Evolutionary conservation across 2,888 invertebrate genomes (phyloP).

Genomic region (Lobophora halterata): DNA sequence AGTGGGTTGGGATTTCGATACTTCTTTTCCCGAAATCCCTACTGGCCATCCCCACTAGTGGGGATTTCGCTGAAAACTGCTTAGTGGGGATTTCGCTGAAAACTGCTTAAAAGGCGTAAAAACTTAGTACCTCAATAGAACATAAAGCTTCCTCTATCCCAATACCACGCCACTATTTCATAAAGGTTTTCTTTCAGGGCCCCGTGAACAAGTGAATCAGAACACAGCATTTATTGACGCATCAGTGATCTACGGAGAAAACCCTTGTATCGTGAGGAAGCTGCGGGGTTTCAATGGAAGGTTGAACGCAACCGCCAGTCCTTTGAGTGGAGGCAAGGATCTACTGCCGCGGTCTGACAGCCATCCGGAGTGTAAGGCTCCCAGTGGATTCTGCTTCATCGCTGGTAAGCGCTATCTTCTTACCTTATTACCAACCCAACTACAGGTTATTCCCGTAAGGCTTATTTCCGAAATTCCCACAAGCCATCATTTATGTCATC

Average conservation of each 20-base stretch:
- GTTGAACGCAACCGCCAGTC: constrained; percentile 89
- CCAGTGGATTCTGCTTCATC: constrained; percentile 92
- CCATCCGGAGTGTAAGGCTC: constrained; percentile 93
- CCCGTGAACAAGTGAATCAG: constrained; percentile 96
- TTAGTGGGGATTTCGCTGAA: too few species aligned
- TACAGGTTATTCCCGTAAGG: too few species aligned
- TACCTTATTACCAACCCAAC: too few species aligned
- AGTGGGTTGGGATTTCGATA: too few species aligned
- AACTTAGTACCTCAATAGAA: too few species aligned
- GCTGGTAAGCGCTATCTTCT: constrained; percentile 84
- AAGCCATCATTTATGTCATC: too few species aligned
- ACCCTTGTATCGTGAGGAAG: constrained; percentile 88
- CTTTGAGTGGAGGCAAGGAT: constrained; percentile 85
- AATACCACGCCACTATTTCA: too few species aligned
- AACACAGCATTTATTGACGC: constrained; percentile 94
- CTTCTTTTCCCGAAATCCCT: too few species aligned
- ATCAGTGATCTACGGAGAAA: constrained; percentile 95
- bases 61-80: too few species aligned
- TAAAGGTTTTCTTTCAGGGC: constrained; percentile 79
- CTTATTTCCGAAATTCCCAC: not conserved
- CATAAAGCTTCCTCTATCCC: too few species aligned
- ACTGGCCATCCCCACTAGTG: too few species aligned
- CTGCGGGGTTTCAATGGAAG: constrained; percentile 90
- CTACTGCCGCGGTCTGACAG: constrained; percentile 88
- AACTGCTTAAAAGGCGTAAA: too few species aligned